Conservation (phyloP, 2,113 vertebrate species). For the Phoxinus phoxinus region DNA sequence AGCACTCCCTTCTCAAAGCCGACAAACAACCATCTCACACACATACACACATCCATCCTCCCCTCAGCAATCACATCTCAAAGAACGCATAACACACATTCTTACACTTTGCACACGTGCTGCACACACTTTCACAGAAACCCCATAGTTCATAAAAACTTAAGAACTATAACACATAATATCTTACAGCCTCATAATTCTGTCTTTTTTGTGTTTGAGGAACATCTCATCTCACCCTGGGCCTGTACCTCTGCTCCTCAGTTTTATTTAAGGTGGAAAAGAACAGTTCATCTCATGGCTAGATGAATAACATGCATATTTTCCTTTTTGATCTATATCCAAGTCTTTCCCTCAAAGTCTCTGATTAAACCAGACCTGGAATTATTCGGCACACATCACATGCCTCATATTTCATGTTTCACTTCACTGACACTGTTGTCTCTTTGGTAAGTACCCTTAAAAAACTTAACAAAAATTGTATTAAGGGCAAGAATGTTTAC, state of each 20-base stretch:
- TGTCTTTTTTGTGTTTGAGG: constrained; percentile 30
- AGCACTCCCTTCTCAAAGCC: constrained; percentile 29
- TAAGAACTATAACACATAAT: constrained; percentile 19
- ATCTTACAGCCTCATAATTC: constrained; percentile 16
- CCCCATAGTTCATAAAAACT: not conserved
- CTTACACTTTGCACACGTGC: not conserved
- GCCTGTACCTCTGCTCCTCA: not conserved
- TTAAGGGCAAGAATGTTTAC: not conserved
- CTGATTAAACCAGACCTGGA: constrained; percentile 4
- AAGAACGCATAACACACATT: constrained; percentile 8
- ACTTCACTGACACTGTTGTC: not conserved
- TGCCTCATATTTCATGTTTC: too few relatives aligned
- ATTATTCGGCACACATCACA: not conserved
- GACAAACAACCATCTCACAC: constrained; percentile 35
- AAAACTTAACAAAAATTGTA: not conserved
- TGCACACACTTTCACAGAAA: not conserved
- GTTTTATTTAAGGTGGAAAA: constrained; percentile 13
- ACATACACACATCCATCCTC: constrained; percentile 21
- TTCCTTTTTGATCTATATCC: not conserved
- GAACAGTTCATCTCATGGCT: not conserved
- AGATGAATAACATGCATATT: not conserved
- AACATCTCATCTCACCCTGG: not conserved
- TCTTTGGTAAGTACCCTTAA: not conserved
- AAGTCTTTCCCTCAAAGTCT: not conserved
- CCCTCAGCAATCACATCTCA: constrained; percentile 4